A percentile compares a stretch with the other conserved stretches of the same genome.
Conservation (phyloP, 2,113 vertebrate species). For the Oreamnos americanus region DNA sequence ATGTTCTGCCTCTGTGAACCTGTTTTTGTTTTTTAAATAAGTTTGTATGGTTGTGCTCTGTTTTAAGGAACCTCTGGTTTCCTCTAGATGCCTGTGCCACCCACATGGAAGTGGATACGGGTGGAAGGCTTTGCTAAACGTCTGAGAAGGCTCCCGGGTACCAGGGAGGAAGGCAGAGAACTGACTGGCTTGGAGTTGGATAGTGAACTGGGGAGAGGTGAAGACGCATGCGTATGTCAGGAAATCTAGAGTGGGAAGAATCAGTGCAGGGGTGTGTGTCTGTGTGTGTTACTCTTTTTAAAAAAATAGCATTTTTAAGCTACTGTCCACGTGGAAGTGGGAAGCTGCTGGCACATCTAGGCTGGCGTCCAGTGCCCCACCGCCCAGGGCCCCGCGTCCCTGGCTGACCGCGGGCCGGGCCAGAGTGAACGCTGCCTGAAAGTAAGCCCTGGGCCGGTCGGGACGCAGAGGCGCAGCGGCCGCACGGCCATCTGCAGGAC, state of each 20-base stretch:
- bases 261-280: background rate
- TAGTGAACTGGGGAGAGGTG: background rate
- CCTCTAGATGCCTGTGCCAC: background rate
- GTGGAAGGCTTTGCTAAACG: background rate
- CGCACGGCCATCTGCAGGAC: conserved; percentile 85
- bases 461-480: conserved; percentile 80
- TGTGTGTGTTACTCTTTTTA: background rate
- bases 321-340: background rate
- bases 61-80: background rate
- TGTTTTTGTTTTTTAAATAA: background rate
- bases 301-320: background rate
- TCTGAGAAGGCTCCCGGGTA: background rate
- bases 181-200: background rate
- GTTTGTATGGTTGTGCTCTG: background rate
- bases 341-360: background rate
- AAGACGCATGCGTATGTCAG: background rate
- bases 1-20: background rate
- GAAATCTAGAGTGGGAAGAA: background rate
- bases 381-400: background rate
- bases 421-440: conserved; percentile 69
- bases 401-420: background rate
- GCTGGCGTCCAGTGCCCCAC: background rate
- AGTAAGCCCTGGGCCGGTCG: conserved; percentile 75
- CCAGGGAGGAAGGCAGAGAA: background rate
- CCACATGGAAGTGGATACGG: background rate